Evolutionary conservation across 2,113 vertebrate genomes (phyloP).

Genomic region (Marcusenius ussheri): DNA sequence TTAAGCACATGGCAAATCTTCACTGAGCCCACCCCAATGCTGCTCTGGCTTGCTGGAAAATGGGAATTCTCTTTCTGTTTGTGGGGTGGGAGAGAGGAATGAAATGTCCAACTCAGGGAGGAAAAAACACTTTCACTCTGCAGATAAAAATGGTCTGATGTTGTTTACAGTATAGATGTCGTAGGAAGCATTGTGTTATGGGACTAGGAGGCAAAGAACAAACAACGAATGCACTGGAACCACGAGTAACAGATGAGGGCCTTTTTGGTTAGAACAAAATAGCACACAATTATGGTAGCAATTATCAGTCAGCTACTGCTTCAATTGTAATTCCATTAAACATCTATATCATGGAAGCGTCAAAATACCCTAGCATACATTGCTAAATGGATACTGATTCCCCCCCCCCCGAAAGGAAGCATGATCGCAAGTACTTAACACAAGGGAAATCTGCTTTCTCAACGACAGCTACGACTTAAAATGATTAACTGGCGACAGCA

Average conservation of each 20-base stretch:
- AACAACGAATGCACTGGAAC: not conserved
- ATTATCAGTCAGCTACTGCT: not conserved
- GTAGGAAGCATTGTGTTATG: not conserved
- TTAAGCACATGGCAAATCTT: not conserved
- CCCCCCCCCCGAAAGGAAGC: not conserved
- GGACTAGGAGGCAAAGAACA: not conserved
- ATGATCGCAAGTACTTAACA: not conserved
- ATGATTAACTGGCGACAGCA: conserved; percentile 4
- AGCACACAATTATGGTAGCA: not conserved
- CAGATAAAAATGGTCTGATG: not conserved
- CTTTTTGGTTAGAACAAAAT: not conserved
- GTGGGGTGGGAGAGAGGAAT: not conserved
- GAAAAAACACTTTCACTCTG: not conserved
- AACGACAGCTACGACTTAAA: not conserved
- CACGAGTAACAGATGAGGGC: conserved; percentile 1
- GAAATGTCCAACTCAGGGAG: not conserved
- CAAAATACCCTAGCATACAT: not conserved
- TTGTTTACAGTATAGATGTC: not conserved
- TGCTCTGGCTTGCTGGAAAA: not conserved
- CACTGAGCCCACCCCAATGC: not conserved
- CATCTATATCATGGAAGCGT: not conserved
- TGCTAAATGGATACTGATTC: not conserved
- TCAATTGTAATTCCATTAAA: not conserved
- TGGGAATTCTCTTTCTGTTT: conserved; percentile 8
- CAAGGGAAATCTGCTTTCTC: not conserved